Percentiles rank a stretch among this genome's conserved stretches.
These are phyloP conservation scores for Dicrurus megarhynchus DNA, from an alignment of 2,113 vertebrate genomes.

Conservation along the genomic window DNA sequence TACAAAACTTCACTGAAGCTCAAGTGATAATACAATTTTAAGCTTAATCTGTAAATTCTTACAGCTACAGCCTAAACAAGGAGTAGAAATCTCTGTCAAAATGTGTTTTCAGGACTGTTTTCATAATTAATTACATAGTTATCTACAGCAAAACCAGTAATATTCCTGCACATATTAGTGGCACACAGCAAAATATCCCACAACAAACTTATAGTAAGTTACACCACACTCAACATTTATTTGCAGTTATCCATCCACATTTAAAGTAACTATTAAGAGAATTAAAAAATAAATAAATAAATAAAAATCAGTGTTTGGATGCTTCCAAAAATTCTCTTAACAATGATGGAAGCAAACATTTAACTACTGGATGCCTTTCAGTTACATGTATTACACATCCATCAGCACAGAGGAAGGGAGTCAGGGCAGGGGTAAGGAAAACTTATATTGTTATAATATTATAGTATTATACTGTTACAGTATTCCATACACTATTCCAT, in stretches of 20 bases:
- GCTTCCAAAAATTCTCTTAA: slow-evolving; percentile 53
- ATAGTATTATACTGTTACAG: not conserved
- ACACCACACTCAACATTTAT: slow-evolving; percentile 98
- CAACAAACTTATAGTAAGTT: slow-evolving; percentile 88
- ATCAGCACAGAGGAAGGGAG: not conserved
- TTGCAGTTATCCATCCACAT: slow-evolving; percentile 73
- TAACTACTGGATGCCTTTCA: slow-evolving; percentile 60
- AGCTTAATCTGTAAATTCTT: not conserved
- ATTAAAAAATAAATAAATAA: not conserved
- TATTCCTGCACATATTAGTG: not conserved
- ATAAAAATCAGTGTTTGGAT: not conserved
- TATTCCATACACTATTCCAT: not conserved
- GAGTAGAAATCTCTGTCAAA: not conserved
- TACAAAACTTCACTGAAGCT: not conserved
- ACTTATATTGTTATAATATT: not conserved
- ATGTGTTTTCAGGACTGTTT: not conserved
- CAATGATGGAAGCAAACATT: slow-evolving; percentile 26
- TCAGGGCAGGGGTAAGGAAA: not conserved
- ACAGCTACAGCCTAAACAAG: not conserved
- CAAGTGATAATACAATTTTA: not conserved
- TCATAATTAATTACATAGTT: not conserved
- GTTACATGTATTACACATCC: slow-evolving; percentile 65
- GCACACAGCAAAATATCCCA: slow-evolving; percentile 82
- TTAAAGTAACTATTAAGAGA: slow-evolving; percentile 67
- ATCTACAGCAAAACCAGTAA: slow-evolving; percentile 8